Evolutionary conservation across 2,113 vertebrate genomes (phyloP), one percentile per base, ranked within the genome.

Genomic region (Solea senegalensis): DNA sequence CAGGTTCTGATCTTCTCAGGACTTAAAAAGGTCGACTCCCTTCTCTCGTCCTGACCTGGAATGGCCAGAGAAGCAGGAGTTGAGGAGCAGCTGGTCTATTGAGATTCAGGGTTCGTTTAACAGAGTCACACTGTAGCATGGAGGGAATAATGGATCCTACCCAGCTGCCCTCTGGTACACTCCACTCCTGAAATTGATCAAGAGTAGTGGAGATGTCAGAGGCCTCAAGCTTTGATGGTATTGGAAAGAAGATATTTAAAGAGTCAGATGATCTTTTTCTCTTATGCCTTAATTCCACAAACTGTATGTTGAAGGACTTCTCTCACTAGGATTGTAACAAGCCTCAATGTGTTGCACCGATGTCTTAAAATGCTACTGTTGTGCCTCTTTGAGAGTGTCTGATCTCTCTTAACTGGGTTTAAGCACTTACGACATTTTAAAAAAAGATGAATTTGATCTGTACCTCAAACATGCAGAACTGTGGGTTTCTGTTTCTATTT

Each of bases 351-450:
- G 85, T 88, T 85, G 78, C 84, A 88, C 84, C 70, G 50, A 81
- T 77, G 87, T 90, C 89, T 89, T 91, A 89, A 89, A 86, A 81
- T 85, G 84, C 87, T 89, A 89, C 89, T 90, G 85, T 80, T 76
- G 86, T 89, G 86, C 88, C 88, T 91, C 82, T 85, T 51, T 74
- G 74, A 88, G 89, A 85, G 84, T 83, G 76, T 84, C 74, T 82
- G 54, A 80, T 64, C 85, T 86, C 85, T 86, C 83, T 73, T 62
- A 51, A 77, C 66, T 70, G 76, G 84, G 86, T 90, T 90, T 59
- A 86, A 91, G 90, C 90, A 91, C 90, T 91, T 91, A 91, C 21
- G 45, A 84, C 86, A 78, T 87, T 82, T 82, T 53, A 39, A 43
- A 69, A 74, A 77, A 76, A n/a, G 54, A 71, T 54, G 39, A 65